A percentile compares a stretch with the other conserved stretches of the same genome.
phyloP scores from a whole-genome alignment of 2,888 invertebrate genomes.

The Andricus quercusramuli region DNA sequence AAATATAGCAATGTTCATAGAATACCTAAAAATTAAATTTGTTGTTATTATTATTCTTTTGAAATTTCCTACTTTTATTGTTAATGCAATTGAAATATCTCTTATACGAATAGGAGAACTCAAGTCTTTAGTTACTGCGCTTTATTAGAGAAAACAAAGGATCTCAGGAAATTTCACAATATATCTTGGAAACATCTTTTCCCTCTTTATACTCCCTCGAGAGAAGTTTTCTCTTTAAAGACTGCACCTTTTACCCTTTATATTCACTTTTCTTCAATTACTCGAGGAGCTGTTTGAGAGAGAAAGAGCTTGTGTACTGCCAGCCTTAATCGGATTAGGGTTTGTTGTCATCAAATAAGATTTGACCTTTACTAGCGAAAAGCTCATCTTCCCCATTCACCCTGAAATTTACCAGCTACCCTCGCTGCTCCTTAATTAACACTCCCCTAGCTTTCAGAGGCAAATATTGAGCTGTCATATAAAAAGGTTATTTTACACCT shows the following conservation, averaged over 20 bases:
- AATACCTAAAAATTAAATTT: too few species aligned
- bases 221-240: background rate
- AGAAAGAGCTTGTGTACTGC: background rate
- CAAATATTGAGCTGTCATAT: background rate
- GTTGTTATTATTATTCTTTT: background rate
- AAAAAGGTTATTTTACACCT: background rate
- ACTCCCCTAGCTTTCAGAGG: background rate
- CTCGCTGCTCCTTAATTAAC: background rate
- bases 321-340: background rate
- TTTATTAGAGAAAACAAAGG: background rate
- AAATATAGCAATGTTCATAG: too few species aligned
- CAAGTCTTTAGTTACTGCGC: background rate
- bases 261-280: constrained; percentile 9
- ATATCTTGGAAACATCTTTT: background rate
- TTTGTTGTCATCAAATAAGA: background rate
- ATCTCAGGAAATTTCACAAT: background rate
- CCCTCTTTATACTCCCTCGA: background rate
- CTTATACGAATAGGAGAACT: background rate
- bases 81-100: background rate
- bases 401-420: background rate
- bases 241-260: background rate
- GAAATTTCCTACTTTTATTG: background rate
- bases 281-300: background rate
- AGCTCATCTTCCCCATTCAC: background rate
- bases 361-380: background rate